Base-by-base conservation (phyloP, 2,888 invertebrate species). In the Phasia obesa region DNA sequence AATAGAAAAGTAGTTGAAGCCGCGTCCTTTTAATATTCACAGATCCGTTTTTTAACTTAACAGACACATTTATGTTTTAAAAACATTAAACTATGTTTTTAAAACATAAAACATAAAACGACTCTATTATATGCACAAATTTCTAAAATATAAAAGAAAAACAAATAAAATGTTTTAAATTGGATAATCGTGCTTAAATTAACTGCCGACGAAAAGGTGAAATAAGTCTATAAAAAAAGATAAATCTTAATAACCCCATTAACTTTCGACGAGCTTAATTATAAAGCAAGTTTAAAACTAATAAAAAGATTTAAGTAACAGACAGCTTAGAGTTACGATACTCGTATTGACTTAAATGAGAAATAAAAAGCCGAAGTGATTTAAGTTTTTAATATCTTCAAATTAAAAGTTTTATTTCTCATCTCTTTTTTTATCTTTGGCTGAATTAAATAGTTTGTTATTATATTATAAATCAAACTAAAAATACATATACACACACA, bases 331-430 rank as follows among this genome's bases (percentile, higher is more conserved):
- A n/a, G 6, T 6, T 27, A 27, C 3, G 27, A 3, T 27, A 27
- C 27, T 3, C 3, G 27, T 27, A 49, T 73, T 73, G 25, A 62
- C 15, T 17, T 38, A 2, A 27, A 60, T 62, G n/a, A 21, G 5
- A 71, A 47, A 47, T 49, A 25, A 25, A 81, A 70, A 65, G 51
- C 9, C 35, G 70, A 70, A 75, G 15, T 15, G 2, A 42, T n/a
- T n/a, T n/a, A n/a, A n/a, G n/a, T n/a, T n/a, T n/a, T n/a, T n/a
- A n/a, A n/a, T n/a, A n/a, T n/a, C n/a, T n/a, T n/a, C n/a, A n/a
- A n/a, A n/a, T n/a, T n/a, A n/a, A n/a, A n/a, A n/a, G n/a, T n/a
- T n/a, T n/a, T n/a, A n/a, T n/a, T n/a, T n/a, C n/a, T n/a, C n/a
- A n/a, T 42, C 15, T 42, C 15, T 42, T 42, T n/a, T n/a, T 4